phyloP scores from a whole-genome alignment of 23 tunicate species.

The Oikopleura albicans region DNA sequence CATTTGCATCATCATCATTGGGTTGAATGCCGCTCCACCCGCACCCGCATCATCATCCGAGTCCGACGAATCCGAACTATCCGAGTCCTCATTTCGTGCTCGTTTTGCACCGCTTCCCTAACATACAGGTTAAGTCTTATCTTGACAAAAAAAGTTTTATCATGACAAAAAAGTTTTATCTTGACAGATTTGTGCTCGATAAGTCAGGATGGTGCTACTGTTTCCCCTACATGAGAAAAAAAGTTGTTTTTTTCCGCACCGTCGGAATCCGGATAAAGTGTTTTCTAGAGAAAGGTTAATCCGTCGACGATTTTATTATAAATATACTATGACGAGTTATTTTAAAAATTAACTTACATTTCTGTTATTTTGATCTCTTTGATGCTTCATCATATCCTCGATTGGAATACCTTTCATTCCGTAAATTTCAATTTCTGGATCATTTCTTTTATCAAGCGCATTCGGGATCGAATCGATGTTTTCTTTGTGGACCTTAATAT shows the following conservation, averaged over 20 bases:
- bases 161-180: not conserved
- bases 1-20: conserved; percentile 18
- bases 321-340: too few relatives aligned
- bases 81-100: not conserved
- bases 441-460: conserved; percentile 57
- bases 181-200: too few relatives aligned
- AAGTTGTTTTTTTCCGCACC: too few relatives aligned
- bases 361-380: not conserved
- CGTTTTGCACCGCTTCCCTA: not conserved
- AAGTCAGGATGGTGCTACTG: too few relatives aligned
- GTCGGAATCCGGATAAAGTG: too few relatives aligned
- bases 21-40: not conserved
- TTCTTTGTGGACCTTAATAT: conserved; percentile 68
- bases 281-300: too few relatives aligned
- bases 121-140: too few relatives aligned
- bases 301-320: too few relatives aligned
- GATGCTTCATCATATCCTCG: conserved; percentile 53
- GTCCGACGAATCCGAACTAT: not conserved
- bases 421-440: conserved; percentile 83
- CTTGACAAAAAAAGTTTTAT: not conserved
- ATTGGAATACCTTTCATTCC: conserved; percentile 98
- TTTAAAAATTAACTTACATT: not conserved
- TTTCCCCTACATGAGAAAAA: too few relatives aligned
- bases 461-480: conserved; percentile 59
- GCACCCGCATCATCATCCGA: not conserved